These are phyloP conservation scores for Drosophila pullipes DNA, from an alignment of 2,888 invertebrate genomes.

Conservation along the genomic window DNA sequence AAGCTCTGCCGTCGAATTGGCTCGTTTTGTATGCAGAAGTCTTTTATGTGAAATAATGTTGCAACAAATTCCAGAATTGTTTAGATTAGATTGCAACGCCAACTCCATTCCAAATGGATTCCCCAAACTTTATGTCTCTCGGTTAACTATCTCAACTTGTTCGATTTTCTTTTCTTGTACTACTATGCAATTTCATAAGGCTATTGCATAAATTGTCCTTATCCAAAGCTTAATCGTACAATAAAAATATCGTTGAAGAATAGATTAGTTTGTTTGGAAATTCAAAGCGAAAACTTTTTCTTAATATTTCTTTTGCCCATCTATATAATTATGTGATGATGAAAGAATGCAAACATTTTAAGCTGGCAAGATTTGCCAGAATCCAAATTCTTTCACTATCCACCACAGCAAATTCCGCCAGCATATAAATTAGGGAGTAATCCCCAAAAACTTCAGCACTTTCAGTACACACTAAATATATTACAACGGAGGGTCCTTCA, in stretches of 20 bases:
- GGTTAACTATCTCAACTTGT: not conserved
- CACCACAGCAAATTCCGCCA: not conserved
- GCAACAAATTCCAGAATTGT: slow-evolving; percentile 23
- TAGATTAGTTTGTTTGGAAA: not conserved
- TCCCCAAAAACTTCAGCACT: not conserved
- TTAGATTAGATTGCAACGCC: slow-evolving; percentile 31
- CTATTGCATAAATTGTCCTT: not conserved
- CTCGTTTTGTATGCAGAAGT: slow-evolving; percentile 20
- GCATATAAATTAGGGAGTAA: not conserved
- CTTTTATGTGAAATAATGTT: slow-evolving; percentile 9
- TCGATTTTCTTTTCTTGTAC: slow-evolving; percentile 1
- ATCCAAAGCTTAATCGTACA: not conserved
- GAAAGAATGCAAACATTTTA: not conserved
- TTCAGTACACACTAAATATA: not conserved
- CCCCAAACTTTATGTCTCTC: not conserved
- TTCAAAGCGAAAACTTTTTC: not conserved
- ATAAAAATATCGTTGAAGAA: not conserved
- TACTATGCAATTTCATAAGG: not conserved
- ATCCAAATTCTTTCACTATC: not conserved
- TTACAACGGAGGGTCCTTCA: not conserved
- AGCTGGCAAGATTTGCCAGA: not conserved
- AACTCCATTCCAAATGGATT: slow-evolving; percentile 15
- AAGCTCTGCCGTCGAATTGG: slow-evolving; percentile 8
- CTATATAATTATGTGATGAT: not conserved
- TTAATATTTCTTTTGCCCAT: not conserved